Evolutionary conservation across 2,888 invertebrate genomes (phyloP), one percentile per base, ranked within the genome.

Genomic region (Lasioglossum zephyrum): DNA sequence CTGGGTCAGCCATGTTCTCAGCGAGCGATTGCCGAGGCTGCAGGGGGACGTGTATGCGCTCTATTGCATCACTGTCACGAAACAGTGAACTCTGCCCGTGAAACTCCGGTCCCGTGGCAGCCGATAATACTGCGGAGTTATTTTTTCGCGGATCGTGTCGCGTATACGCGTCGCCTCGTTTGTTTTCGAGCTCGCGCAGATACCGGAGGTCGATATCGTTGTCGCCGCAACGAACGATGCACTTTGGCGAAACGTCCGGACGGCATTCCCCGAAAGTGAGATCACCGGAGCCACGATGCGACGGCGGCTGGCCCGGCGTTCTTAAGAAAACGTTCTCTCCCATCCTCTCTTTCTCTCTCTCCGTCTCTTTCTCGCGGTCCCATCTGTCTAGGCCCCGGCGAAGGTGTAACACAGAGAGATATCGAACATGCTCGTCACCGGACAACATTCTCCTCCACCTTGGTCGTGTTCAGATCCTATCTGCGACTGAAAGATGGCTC

Each of bases 191-290:
- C 36, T 74, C 73, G 60, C 69, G 63, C 84, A 86, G 88, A 89
- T 90, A 89, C 85, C 80, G 77, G 88, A 89, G 89, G 90, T 87
- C 91, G 92, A 92, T 92, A 92, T 91, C 93, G 92, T 88, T 89
- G 91, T 86, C 79, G 90, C 87, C 89, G 88, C 90, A 84, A 87
- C 88, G 92, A 92, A 89, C 93, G 93, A 93, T 94, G 93, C 93
- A 93, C 94, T 94, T 94, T 93, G 93, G 91, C 90, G 89, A 93
- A 93, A 93, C 92, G 92, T 91, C 90, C 92, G 93, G 92, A 93
- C 94, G 90, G 92, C 94, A 95, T 95, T 95, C 95, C 92, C 93
- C 88, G 91, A 88, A 91, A 90, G 92, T 95, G 94, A 95, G 94
- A 94, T 94, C 94, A 95, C 91, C 93, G 92, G 53, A 39, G 60